A percentile compares a stretch with the other conserved stretches of the same genome.
These are phyloP conservation scores for Alca torda DNA, from an alignment of 2,797 vertebrate genomes.

Conservation along the genomic window DNA sequence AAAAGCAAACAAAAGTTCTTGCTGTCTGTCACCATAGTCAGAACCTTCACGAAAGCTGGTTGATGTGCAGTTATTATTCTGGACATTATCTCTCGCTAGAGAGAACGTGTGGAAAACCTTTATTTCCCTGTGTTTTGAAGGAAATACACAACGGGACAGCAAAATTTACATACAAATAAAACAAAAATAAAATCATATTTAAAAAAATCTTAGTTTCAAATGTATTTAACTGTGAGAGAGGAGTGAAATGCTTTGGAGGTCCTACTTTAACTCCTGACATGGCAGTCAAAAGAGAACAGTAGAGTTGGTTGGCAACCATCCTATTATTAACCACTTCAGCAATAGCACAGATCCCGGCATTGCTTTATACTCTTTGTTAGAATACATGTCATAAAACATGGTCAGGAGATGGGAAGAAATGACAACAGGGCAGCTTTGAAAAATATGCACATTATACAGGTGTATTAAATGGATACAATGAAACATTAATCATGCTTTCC, in stretches of 20 bases:
- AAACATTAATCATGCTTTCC: slow-evolving; percentile 22
- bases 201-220: neutral
- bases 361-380: neutral
- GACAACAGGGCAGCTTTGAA: slow-evolving; percentile 14
- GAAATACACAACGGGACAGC: neutral
- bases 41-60: slow-evolving; percentile 39
- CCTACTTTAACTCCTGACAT: neutral
- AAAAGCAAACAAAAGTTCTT: slow-evolving; percentile 54
- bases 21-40: slow-evolving; percentile 61
- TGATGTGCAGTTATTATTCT: slow-evolving; percentile 55
- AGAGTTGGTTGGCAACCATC: neutral
- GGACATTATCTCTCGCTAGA: slow-evolving; percentile 2
- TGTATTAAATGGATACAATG: slow-evolving; percentile 10
- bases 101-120: neutral
- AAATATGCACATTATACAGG: neutral
- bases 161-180: neutral
- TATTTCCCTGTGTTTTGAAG: neutral
- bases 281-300: neutral
- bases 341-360: neutral
- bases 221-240: neutral
- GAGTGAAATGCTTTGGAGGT: neutral
- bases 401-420: slow-evolving; percentile 13
- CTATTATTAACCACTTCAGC: neutral
- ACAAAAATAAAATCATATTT: neutral
- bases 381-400: neutral